Evolutionary conservation across 1,140 invertebrate genomes (phyloP).

Genomic region (Zaprionus gabonicus): DNA sequence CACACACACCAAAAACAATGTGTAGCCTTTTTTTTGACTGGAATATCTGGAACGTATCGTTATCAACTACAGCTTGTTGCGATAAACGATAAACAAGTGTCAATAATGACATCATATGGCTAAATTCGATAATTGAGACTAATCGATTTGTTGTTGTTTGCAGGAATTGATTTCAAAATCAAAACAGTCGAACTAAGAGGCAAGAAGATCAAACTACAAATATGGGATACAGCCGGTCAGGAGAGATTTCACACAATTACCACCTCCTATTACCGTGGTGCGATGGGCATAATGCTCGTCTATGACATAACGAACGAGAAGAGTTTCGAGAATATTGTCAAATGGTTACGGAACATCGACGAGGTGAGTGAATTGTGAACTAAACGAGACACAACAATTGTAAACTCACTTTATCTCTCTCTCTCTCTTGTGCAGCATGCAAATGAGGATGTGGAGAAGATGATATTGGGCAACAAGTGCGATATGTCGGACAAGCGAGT

Average conservation of each 20-base stretch:
- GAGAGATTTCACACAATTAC: conserved; percentile 98
- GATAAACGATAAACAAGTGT: conserved; percentile 22
- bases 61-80: conserved; percentile 10
- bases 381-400: background rate
- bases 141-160: conserved; percentile 33
- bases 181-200: conserved; percentile 98
- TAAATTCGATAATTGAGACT: conserved; percentile 11
- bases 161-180: conserved; percentile 99
- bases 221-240: conserved; percentile 96
- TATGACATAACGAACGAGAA: conserved; percentile 99
- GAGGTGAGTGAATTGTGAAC: conserved; percentile 86
- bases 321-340: conserved; percentile 99
- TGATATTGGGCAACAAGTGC: conserved; percentile 99
- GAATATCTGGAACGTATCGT: conserved; percentile 8
- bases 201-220: conserved; percentile 99
- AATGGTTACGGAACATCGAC: conserved; percentile 99
- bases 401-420: conserved; percentile 15
- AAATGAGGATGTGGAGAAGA: conserved; percentile 99
- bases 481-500: conserved; percentile 99
- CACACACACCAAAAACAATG: conserved; percentile 18
- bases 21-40: background rate
- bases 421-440: conserved; percentile 91
- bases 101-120: conserved; percentile 54
- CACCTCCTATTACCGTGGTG: conserved; percentile 98
- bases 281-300: conserved; percentile 99